Percentiles rank a stretch among this genome's conserved stretches.
phyloP scores from a whole-genome alignment of 2,113 vertebrate species.

The Poicephalus gulielmi region DNA sequence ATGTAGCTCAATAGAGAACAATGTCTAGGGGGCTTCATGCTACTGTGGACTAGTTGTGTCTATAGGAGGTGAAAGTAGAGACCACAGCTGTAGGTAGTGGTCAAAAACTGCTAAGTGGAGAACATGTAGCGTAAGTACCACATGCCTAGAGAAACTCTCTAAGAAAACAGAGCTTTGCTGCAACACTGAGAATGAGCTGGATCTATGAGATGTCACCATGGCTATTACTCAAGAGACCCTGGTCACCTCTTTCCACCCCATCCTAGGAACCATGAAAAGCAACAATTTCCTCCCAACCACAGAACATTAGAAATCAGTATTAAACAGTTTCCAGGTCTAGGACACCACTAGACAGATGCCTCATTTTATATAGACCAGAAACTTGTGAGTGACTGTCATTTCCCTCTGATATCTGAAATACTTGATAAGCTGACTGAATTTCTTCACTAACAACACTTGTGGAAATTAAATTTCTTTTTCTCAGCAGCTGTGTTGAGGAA shows the following conservation, averaged over 20 bases:
- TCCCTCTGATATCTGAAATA: neutral
- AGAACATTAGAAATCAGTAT: neutral
- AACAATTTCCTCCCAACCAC: neutral
- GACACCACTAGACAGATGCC: neutral
- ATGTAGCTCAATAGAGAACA: rapidly evolving
- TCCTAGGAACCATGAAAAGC: neutral
- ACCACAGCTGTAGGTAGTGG: neutral
- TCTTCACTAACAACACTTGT: neutral
- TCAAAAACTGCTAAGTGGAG: neutral
- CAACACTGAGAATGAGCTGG: neutral
- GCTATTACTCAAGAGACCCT: neutral
- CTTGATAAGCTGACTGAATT: neutral
- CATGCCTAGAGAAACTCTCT: neutral
- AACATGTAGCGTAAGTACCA: neutral
- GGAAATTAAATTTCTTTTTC: neutral
- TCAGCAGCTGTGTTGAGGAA: neutral
- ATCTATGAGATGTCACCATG: neutral
- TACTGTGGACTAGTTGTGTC: rapidly evolving
- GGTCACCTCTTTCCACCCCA: neutral
- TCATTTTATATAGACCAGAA: neutral
- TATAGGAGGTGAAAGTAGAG: neutral
- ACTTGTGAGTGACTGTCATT: neutral
- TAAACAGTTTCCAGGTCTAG: neutral
- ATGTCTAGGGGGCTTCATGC: neutral
- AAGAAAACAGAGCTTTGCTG: neutral